Percentiles rank a stretch among this genome's conserved stretches.
These are phyloP conservation scores for Orthosia gracilis DNA, from an alignment of 2,888 invertebrate genomes.

Conservation along the genomic window DNA sequence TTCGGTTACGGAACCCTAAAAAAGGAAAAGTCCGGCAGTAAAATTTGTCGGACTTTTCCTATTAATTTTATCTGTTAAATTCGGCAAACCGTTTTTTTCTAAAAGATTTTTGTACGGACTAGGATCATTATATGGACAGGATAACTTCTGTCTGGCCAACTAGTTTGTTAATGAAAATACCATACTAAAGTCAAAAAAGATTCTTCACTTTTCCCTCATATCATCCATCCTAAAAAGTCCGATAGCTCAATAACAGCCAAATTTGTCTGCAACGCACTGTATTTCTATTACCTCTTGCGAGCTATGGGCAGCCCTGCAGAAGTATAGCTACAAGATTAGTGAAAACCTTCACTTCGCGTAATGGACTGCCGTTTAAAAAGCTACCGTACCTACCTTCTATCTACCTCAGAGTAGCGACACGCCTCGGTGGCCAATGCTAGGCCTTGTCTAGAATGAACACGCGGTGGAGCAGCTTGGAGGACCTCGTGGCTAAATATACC, in stretches of 20 bases:
- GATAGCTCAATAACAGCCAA: neutral
- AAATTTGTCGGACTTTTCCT: too few species aligned
- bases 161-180: neutral
- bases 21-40: too few species aligned
- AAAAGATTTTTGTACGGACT: neutral
- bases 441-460: neutral
- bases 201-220: neutral
- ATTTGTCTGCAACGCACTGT: constrained; percentile 10
- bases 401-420: neutral
- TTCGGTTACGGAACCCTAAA: too few species aligned
- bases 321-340: constrained; percentile 57
- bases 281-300: constrained; percentile 1
- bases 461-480: too few species aligned
- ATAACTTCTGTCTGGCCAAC: neutral
- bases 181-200: neutral
- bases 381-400: constrained; percentile 31
- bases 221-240: neutral
- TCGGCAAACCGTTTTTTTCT: neutral
- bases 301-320: constrained; percentile 31
- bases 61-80: too few species aligned
- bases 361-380: constrained; percentile 66
- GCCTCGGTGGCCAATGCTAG: neutral
- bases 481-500: too few species aligned
- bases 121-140: too few species aligned
- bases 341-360: constrained; percentile 58